Conservation (phyloP, 2,113 vertebrate genomes). For the Dipodomys ordii region DNA sequence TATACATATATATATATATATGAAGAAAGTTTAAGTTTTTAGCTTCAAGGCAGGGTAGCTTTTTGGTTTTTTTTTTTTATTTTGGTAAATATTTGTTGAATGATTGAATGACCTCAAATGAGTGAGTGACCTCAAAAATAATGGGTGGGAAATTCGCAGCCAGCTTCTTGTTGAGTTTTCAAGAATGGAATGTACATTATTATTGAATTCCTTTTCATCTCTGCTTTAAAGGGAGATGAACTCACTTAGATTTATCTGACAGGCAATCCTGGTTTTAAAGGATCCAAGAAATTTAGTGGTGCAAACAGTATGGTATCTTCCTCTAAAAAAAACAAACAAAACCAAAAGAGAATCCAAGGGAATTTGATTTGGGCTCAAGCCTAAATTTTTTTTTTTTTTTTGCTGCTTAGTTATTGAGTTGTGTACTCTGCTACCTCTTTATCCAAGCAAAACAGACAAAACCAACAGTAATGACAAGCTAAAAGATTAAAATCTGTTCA, state of each 20-base stretch:
- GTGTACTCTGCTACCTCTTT: not conserved
- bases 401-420: not conserved
- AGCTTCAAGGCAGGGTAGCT: slow-evolving; percentile 8
- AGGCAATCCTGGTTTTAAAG: not conserved
- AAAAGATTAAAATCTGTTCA: not conserved
- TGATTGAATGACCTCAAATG: not conserved
- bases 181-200: not conserved
- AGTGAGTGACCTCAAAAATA: not conserved
- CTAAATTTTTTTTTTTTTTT: slow-evolving; percentile 57
- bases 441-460: not conserved
- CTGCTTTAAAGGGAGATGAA: not conserved
- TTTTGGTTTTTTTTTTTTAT: not conserved
- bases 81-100: slow-evolving; percentile 51
- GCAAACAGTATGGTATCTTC: not conserved
- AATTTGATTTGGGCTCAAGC: not conserved
- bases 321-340: not conserved
- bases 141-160: slow-evolving; percentile 1
- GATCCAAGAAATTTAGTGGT: slow-evolving; percentile 1
- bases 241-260: not conserved
- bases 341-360: not conserved
- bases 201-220: not conserved
- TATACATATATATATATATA: not conserved
- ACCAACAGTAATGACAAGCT: not conserved
- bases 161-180: not conserved
- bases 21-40: slow-evolving; percentile 9